Percentiles rank a stretch among this genome's conserved stretches.
phyloP scores from a whole-genome alignment of 2,797 vertebrate species.

The Sitta carolinensis region DNA sequence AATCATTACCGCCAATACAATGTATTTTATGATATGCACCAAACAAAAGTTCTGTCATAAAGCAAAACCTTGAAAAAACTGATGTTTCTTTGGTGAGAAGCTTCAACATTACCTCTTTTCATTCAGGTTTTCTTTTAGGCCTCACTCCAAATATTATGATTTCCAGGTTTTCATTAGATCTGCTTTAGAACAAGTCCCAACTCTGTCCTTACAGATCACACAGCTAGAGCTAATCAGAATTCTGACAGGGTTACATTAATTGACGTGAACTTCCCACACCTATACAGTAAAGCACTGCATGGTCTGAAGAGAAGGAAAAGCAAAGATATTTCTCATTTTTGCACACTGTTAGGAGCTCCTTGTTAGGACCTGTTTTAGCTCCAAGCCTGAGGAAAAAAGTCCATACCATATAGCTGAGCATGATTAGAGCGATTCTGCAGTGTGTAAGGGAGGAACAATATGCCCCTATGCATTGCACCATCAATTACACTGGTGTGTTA shows the following conservation, averaged over 20 bases:
- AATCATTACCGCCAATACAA: not conserved
- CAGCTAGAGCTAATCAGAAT: not conserved
- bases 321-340: not conserved
- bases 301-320: not conserved
- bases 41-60: not conserved
- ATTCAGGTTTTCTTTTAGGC: not conserved
- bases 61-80: not conserved
- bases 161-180: not conserved
- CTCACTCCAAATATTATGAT: not conserved
- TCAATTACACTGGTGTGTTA: not conserved
- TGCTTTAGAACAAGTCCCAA: not conserved
- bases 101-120: not conserved
- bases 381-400: not conserved
- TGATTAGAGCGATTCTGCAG: not conserved
- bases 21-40: not conserved
- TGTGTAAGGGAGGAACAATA: not conserved
- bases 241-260: not conserved
- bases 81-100: not conserved
- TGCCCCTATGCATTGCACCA: not conserved
- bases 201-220: not conserved
- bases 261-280: not conserved
- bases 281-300: not conserved
- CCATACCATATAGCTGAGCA: not conserved
- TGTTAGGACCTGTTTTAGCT: not conserved
- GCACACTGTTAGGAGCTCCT: not conserved